Evolutionary conservation across 2,888 invertebrate genomes (phyloP).

Genomic region (Melinaea menophilus): DNA sequence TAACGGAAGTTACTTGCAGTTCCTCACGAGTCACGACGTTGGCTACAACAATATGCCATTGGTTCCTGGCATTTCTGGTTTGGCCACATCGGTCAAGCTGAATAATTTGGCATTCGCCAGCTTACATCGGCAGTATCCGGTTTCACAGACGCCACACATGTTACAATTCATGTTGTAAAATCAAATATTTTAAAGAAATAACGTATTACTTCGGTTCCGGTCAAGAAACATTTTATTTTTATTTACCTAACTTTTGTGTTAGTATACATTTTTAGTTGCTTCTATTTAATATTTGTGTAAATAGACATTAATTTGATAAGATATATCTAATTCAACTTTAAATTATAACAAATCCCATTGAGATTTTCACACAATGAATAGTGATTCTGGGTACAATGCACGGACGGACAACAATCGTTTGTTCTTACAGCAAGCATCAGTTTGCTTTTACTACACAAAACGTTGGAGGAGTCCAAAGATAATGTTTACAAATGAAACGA

Average conservation of each 20-base stretch:
- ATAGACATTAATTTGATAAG: too few species aligned
- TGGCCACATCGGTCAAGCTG: too few species aligned
- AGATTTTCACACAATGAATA: constrained; percentile 11
- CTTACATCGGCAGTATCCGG: constrained; percentile 56
- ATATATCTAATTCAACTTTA: too few species aligned
- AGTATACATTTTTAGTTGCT: too few species aligned
- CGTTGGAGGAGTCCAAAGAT: constrained; percentile 28
- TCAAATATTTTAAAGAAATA: too few species aligned
- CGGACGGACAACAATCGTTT: constrained; percentile 24
- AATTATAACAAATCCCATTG: background rate
- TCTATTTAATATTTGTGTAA: too few species aligned
- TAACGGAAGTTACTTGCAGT: constrained; percentile 45
- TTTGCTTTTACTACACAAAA: constrained; percentile 29
- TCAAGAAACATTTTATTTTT: too few species aligned
- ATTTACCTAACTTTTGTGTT: too few species aligned
- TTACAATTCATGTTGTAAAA: constrained; percentile 34
- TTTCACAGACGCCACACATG: constrained; percentile 11
- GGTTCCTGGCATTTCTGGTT: constrained; percentile 13
- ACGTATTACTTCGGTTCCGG: too few species aligned
- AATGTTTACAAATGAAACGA: constrained; percentile 28
- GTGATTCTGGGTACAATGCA: constrained; percentile 23
- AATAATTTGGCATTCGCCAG: too few species aligned
- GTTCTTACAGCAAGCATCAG: constrained; percentile 30
- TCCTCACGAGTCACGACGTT: constrained; percentile 38
- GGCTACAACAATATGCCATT: constrained; percentile 50